Base-by-base conservation (phyloP, 2,113 vertebrate species). In the Podiceps cristatus region DNA sequence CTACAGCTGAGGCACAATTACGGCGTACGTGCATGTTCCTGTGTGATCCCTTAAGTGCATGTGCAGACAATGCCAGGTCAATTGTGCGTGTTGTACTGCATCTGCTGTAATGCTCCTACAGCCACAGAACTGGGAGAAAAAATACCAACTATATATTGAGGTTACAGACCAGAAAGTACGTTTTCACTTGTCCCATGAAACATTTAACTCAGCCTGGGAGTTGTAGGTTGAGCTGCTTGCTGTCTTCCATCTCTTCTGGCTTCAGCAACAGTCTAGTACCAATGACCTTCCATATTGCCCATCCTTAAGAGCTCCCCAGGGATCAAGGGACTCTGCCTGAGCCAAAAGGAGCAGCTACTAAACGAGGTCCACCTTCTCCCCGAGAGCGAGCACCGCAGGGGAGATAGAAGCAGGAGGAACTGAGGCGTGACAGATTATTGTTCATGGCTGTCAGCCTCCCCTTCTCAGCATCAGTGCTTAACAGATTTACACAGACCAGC, bases 21-120 rank as follows among this genome's bases (percentile, higher is more conserved):
- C 0, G 2, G 31, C 14, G 11, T 9, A 40, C 0, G 9, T 8
- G 11, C 13, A 2, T 0, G 9, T 12, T 58, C 58, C 60, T 10
- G 15, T 7, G n/a, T 8, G 44, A 69, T 15, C 73, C 45, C 63
- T 8, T 19, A 14, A 14, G 5, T 2, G 16, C 22, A 23, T 0
- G 0, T 3, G 22, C 64, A 59, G 33, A 55, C 18, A 52, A 18
- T 2, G 0, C 4, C 7, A 6, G 31, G 29, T 29, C 1, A 1
- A 2, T 2, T 1, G 29, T 5, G 19, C 1, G 0, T 0, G 1
- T 7, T 10, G 9, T 35, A 18, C 37, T 28, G 24, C 10, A 14
- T 71, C 47, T 52, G 45, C 56, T 68, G 17, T 15, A 40, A 49
- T 3, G 10, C 66, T 68, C 64, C 52, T 53, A 10, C 5, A 60